Percentiles rank a stretch among this genome's conserved stretches.
phyloP scores from a whole-genome alignment of 2,797 vertebrate genomes.

The Acomys russatus region DNA sequence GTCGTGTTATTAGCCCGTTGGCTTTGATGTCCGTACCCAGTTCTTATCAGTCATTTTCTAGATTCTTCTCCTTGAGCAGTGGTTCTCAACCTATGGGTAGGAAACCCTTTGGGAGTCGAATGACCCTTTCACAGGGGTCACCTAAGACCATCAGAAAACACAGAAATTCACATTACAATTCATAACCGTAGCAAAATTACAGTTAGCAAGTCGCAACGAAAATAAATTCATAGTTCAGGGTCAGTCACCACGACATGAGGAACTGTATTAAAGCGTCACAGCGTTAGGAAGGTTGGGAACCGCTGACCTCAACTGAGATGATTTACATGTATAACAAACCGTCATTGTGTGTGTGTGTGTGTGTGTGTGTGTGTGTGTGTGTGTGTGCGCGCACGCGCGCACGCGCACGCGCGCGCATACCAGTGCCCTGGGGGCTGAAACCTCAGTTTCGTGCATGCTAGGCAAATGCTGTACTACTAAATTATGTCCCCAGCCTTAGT shows the following conservation, averaged over 20 bases:
- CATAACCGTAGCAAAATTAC: not conserved
- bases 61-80: not conserved
- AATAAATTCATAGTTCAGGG: not conserved
- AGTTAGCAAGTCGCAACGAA: not conserved
- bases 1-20: not conserved
- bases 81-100: not conserved
- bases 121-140: not conserved
- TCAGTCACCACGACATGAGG: not conserved
- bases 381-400: not conserved
- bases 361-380: not conserved
- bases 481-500: not conserved
- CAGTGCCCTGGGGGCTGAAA: too few relatives aligned
- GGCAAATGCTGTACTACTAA: not conserved
- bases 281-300: not conserved
- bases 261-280: not conserved
- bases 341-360: not conserved
- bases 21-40: not conserved
- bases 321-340: not conserved
- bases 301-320: not conserved
- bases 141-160: not conserved
- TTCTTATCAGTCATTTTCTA: conserved; percentile 21
- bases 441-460: not conserved
- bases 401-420: too few relatives aligned
- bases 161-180: not conserved
- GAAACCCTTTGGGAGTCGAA: not conserved